Evolutionary conservation across 2,113 vertebrate species (phyloP).

Genomic region (Benitochromis conjunctus): DNA sequence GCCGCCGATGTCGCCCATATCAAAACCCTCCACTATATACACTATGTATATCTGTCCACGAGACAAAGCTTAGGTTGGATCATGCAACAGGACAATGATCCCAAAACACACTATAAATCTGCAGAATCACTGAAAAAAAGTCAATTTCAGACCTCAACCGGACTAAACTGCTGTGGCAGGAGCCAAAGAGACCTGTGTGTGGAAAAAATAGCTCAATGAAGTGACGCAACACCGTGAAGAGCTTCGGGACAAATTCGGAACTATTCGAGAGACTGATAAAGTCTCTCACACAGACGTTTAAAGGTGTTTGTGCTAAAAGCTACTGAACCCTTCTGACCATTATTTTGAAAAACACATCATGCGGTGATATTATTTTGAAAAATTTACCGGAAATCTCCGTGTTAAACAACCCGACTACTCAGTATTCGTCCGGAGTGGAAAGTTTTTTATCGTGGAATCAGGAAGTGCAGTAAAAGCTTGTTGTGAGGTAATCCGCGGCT

Average conservation of each 20-base stretch:
- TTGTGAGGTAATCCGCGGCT: not conserved
- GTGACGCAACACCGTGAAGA: not conserved
- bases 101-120: not conserved
- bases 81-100: not conserved
- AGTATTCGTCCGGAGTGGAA: not conserved
- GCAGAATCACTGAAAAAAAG: not conserved
- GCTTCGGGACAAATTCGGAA: not conserved
- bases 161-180: no score
- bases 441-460: slow-evolving; percentile 42
- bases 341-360: not conserved
- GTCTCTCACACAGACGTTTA: not conserved
- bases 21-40: not conserved
- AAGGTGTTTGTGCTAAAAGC: not conserved
- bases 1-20: not conserved
- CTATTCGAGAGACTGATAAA: not conserved
- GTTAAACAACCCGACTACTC: not conserved
- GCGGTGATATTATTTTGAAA: slow-evolving; percentile 17
- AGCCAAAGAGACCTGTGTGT: not conserved
- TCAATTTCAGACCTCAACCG: not conserved
- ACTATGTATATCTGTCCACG: not conserved
- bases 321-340: not conserved
- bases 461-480: slow-evolving; percentile 14
- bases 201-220: not conserved
- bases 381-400: not conserved
- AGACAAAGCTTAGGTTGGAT: not conserved